Conservation (phyloP, 2,113 vertebrate genomes). For the Chloropsis hardwickii region DNA sequence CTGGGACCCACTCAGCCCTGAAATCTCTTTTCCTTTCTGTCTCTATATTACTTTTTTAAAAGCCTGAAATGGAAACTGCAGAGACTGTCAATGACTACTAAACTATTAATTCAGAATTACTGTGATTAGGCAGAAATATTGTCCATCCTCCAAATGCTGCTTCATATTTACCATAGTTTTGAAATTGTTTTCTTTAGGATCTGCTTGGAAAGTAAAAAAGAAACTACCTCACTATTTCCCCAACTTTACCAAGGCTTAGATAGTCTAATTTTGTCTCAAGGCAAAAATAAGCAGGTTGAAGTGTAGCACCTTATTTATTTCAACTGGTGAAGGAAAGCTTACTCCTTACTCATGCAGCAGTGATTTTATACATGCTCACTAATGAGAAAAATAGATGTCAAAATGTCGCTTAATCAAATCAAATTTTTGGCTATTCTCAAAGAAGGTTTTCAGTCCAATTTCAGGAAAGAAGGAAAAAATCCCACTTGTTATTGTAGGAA, state of each 20-base stretch:
- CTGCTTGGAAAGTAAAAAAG: not conserved
- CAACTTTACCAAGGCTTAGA: not conserved
- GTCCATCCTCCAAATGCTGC: not conserved
- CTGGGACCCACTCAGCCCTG: not conserved
- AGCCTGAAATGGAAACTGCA: not conserved
- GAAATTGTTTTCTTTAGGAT: not conserved
- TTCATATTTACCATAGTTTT: not conserved
- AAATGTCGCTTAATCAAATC: not conserved
- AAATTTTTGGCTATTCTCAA: not conserved
- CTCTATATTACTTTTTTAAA: not conserved
- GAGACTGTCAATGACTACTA: not conserved
- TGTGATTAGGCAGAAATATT: not conserved
- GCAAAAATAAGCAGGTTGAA: not conserved
- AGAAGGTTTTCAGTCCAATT: not conserved
- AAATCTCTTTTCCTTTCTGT: not conserved
- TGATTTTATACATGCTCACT: not conserved
- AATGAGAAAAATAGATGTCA: not conserved
- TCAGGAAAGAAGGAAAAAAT: not conserved
- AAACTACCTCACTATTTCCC: not conserved
- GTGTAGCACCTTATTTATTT: not conserved
- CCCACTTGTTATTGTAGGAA: not conserved
- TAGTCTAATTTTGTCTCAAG: not conserved
- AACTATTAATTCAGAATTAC: not conserved
- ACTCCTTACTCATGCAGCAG: not conserved
- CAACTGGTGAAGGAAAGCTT: not conserved